A percentile compares a stretch with the other conserved stretches of the same genome.
phyloP scores from a whole-genome alignment of 1,140 invertebrate species.

The Teleopsis dalmanni region DNA sequence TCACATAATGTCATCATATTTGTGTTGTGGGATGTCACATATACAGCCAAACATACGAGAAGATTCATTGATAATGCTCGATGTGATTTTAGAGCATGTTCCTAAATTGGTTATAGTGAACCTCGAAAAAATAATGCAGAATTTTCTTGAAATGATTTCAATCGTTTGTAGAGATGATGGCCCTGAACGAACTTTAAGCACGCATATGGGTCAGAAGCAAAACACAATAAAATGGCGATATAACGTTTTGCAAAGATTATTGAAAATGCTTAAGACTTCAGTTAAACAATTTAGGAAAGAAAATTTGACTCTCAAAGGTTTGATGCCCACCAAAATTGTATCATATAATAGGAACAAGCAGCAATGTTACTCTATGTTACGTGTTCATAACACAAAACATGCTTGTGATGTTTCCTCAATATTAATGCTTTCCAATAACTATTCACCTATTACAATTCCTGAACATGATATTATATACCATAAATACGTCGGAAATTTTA shows the following conservation, averaged over 20 bases:
- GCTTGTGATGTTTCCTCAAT: constrained; percentile 4
- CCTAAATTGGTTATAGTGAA: constrained; percentile 55
- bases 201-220: constrained; percentile 57
- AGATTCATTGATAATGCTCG: constrained; percentile 71
- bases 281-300: constrained; percentile 15
- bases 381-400: not conserved
- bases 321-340: constrained; percentile 4
- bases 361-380: constrained; percentile 16
- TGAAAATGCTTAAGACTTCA: constrained; percentile 52
- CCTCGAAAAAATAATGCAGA: constrained; percentile 61
- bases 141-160: constrained; percentile 75
- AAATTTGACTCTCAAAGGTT: not conserved
- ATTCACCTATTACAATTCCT: not conserved
- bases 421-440: constrained; percentile 17
- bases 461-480: too few relatives aligned
- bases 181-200: constrained; percentile 54
- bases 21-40: constrained; percentile 81
- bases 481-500: constrained; percentile 53
- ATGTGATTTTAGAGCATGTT: constrained; percentile 56
- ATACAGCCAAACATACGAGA: constrained; percentile 70
- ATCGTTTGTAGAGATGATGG: constrained; percentile 55
- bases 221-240: constrained; percentile 66
- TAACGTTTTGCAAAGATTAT: constrained; percentile 60
- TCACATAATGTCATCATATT: constrained; percentile 64
- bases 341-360: constrained; percentile 14